Conservation (phyloP, 2,797 vertebrate genomes). For the Sternotherus odoratus region DNA sequence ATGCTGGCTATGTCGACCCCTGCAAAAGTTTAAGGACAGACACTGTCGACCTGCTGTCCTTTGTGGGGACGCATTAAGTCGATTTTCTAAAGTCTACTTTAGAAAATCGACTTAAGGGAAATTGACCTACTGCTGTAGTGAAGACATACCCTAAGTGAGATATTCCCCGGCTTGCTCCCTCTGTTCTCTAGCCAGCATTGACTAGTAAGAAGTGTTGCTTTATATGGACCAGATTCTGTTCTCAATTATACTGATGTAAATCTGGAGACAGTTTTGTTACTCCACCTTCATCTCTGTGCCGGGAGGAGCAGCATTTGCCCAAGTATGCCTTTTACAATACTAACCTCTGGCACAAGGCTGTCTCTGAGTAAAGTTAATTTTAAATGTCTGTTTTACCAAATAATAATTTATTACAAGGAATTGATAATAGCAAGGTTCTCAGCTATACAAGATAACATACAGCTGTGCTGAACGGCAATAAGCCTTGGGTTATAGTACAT, state of each 20-base stretch:
- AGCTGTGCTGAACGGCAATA: rapidly evolving
- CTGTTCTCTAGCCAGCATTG: background rate
- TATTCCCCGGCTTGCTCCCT: rapidly evolving
- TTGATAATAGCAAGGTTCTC: background rate
- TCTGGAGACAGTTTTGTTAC: background rate
- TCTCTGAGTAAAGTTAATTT: background rate
- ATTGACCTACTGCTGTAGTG: too few relatives aligned
- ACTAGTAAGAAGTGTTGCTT: background rate
- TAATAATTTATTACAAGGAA: background rate
- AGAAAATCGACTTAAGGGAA: too few relatives aligned
- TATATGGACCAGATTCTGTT: background rate
- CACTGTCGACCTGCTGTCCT: too few relatives aligned
- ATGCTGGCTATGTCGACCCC: too few relatives aligned
- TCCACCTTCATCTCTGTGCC: rapidly evolving
- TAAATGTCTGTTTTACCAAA: background rate
- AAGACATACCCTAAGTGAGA: too few relatives aligned
- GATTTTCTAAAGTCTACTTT: too few relatives aligned
- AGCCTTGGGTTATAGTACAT: rapidly evolving
- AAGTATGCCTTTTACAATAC: background rate
- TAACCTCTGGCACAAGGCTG: background rate
- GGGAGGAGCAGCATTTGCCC: too few relatives aligned
- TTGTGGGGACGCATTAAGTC: too few relatives aligned
- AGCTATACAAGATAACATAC: background rate
- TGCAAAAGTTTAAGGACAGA: too few relatives aligned
- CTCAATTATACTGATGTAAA: background rate